These are phyloP conservation scores for Archivesica marissinica DNA, from an alignment of 1,140 invertebrate genomes.

Conservation along the genomic window DNA sequence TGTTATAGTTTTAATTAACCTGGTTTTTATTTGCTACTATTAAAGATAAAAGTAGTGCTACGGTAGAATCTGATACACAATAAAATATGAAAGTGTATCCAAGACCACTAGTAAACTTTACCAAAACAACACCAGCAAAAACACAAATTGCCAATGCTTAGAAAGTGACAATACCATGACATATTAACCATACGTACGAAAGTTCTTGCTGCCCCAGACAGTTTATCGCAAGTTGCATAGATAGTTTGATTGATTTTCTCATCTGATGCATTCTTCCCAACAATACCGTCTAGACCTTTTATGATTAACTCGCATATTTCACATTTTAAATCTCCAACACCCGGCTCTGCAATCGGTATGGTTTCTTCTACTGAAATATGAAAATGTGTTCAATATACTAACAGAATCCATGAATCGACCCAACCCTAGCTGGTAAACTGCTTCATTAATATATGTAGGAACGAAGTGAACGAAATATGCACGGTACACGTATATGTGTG, in stretches of 20 bases:
- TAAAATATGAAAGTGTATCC: neutral
- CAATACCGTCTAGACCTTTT: conserved; percentile 11
- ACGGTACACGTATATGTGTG: no score
- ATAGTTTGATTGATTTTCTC: conserved; percentile 37
- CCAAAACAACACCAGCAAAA: neutral
- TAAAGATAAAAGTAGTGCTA: neutral
- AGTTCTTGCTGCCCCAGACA: neutral
- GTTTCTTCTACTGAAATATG: no score
- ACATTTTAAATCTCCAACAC: conserved; percentile 33
- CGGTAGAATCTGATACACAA: neutral
- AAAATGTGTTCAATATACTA: no score
- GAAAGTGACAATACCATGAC: neutral
- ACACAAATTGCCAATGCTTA: neutral
- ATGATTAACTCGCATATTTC: conserved; percentile 39
- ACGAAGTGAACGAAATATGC: no score
- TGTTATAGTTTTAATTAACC: no score
- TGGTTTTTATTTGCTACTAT: no score
- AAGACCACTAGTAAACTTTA: neutral
- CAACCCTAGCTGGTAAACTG: no score
- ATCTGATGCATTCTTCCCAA: conserved; percentile 9
- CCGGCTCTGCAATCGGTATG: no score
- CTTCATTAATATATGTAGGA: no score
- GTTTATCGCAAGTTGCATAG: neutral
- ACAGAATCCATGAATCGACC: no score
- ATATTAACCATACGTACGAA: conserved; percentile 12